A percentile compares a stretch with the other conserved stretches of the same genome.
These are phyloP conservation scores for Rhogogaster chlorosoma DNA, from an alignment of 2,888 invertebrate species.

Conservation along the genomic window DNA sequence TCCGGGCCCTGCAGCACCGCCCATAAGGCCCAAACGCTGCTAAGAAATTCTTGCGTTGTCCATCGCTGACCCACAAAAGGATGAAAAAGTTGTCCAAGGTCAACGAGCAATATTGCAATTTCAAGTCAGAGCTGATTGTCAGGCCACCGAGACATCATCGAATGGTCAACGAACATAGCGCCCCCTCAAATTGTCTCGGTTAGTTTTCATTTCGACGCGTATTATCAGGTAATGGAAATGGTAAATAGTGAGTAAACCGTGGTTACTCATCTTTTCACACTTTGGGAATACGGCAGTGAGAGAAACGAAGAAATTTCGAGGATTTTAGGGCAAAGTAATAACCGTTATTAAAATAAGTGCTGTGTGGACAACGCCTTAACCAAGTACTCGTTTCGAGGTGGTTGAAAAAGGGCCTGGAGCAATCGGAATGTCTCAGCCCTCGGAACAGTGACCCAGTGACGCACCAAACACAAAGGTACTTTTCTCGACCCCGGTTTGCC, in stretches of 20 bases:
- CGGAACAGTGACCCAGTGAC: slow-evolving; percentile 63
- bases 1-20: slow-evolving; percentile 22
- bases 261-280: background rate
- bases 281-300: background rate
- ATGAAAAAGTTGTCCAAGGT: slow-evolving; percentile 23
- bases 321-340: background rate
- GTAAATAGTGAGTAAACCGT: background rate
- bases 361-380: slow-evolving; percentile 17
- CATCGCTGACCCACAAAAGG: slow-evolving; percentile 23
- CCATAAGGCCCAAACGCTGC: slow-evolving; percentile 19
- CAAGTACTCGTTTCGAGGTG: background rate
- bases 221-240: background rate
- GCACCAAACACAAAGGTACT: slow-evolving; percentile 59
- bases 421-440: slow-evolving; percentile 45
- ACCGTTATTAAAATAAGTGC: background rate
- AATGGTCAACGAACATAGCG: background rate
- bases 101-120: slow-evolving; percentile 12
- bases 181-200: background rate
- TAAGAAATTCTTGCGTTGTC: slow-evolving; percentile 24
- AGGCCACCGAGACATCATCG: background rate
- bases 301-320: background rate
- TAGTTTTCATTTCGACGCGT: background rate
- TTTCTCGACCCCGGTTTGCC: slow-evolving; percentile 19
- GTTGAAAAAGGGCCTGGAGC: slow-evolving; percentile 37
- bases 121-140: background rate